Conservation (phyloP, 2,888 invertebrate species). For the Alviniconcha strummeri region DNA sequence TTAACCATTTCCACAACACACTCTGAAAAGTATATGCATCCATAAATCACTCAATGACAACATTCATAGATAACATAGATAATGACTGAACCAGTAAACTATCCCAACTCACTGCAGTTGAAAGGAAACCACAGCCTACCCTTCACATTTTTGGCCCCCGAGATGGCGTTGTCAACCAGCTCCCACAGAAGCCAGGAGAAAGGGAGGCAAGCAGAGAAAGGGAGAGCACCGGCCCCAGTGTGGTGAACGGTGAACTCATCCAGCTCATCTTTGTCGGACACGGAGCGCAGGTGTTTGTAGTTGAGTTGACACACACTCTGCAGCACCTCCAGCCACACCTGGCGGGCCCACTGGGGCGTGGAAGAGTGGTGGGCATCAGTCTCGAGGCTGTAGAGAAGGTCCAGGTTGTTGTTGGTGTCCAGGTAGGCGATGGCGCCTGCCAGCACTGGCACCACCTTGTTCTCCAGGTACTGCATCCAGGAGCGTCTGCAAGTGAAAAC, state of each 20-base stretch:
- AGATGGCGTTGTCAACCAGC: conserved; percentile 10
- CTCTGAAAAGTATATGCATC: background rate
- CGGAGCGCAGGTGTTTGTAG: conserved; percentile 17
- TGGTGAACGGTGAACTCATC: conserved; percentile 25
- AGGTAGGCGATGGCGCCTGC: conserved; percentile 62
- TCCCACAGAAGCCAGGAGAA: conserved; percentile 31
- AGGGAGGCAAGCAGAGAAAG: conserved; percentile 20
- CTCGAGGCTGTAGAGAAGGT: conserved; percentile 38
- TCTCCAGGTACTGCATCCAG: conserved; percentile 55
- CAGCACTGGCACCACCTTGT: conserved; percentile 61
- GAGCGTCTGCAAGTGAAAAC: conserved; percentile 51
- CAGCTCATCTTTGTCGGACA: conserved; percentile 24
- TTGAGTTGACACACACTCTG: conserved; percentile 42
- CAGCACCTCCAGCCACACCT: conserved; percentile 58
- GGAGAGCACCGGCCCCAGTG: background rate
- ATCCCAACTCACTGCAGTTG: no score
- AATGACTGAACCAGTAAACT: no score
- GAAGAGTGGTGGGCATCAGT: background rate
- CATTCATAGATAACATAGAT: background rate
- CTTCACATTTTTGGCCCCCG: background rate
- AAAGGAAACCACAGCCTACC: background rate
- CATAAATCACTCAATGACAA: background rate
- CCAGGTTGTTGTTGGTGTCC: conserved; percentile 65
- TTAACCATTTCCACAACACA: background rate
- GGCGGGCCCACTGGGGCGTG: conserved; percentile 48